phyloP scores from a whole-genome alignment of 2,113 vertebrate species.

The Dissostichus mawsoni region DNA sequence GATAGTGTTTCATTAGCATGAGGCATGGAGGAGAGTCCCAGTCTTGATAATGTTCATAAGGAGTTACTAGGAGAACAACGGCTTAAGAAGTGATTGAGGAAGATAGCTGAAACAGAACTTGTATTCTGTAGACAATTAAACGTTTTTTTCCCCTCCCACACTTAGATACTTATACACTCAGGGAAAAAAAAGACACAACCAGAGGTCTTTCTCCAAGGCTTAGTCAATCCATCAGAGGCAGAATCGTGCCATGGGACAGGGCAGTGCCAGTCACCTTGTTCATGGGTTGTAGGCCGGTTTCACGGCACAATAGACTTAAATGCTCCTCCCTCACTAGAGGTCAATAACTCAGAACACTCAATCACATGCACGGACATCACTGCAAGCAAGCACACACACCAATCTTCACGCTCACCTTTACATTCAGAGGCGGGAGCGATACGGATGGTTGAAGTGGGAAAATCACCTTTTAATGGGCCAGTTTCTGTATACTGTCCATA shows the following conservation, averaged over 20 bases:
- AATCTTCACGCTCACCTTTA: constrained; percentile 48
- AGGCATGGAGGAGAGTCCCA: constrained; percentile 35
- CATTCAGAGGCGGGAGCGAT: constrained; percentile 29
- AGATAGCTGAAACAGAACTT: constrained; percentile 49
- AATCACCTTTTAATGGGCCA: constrained; percentile 61
- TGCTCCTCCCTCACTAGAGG: constrained; percentile 73
- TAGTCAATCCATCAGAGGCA: constrained; percentile 75
- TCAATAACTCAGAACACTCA: constrained; percentile 71
- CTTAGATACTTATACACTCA: constrained; percentile 8
- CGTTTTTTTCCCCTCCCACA: constrained; percentile 17
- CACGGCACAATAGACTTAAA: constrained; percentile 77
- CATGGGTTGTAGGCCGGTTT: constrained; percentile 70
- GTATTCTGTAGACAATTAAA: constrained; percentile 49
- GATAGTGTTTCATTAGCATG: constrained; percentile 72
- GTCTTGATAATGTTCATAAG: constrained; percentile 62
- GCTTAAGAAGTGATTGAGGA: constrained; percentile 45
- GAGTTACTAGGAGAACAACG: constrained; percentile 51
- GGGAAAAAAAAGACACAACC: background rate
- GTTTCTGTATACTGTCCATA: constrained; percentile 45
- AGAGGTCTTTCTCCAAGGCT: constrained; percentile 62
- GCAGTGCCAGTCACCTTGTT: constrained; percentile 79
- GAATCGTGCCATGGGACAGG: constrained; percentile 64
- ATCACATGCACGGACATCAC: constrained; percentile 54
- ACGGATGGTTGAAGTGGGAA: constrained; percentile 44
- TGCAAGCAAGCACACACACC: constrained; percentile 16